Evolutionary conservation across 1,140 invertebrate species (phyloP).

Genomic region (Lordiphosa clarofinis): DNA sequence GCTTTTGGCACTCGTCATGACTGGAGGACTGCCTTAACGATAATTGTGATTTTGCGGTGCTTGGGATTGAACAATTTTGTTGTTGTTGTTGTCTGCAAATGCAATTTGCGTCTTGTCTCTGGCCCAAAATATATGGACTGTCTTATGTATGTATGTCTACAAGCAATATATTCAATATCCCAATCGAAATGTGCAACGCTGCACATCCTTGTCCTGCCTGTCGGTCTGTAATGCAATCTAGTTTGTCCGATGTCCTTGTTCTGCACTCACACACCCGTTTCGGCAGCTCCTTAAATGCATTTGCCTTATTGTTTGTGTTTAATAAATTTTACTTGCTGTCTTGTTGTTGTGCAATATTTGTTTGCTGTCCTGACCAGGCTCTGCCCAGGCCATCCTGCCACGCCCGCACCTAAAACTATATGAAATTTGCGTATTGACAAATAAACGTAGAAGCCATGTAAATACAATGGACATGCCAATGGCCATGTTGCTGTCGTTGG

Average conservation of each 20-base stretch:
- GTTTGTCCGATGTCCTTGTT: slow-evolving; percentile 63
- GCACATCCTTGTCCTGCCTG: slow-evolving; percentile 66
- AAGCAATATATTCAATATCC: slow-evolving; percentile 44
- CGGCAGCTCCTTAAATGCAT: slow-evolving; percentile 63
- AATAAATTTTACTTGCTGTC: slow-evolving; percentile 73
- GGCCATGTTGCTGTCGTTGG: slow-evolving; percentile 44
- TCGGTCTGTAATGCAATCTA: slow-evolving; percentile 72
- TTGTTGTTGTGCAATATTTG: slow-evolving; percentile 61
- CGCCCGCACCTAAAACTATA: slow-evolving; percentile 50
- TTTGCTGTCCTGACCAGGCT: slow-evolving; percentile 57
- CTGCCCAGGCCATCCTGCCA: slow-evolving; percentile 44
- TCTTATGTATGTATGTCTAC: slow-evolving; percentile 6
- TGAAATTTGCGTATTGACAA: slow-evolving; percentile 78
- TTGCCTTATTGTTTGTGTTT: slow-evolving; percentile 78
- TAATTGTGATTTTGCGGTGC: slow-evolving; percentile 39
- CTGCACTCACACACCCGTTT: slow-evolving; percentile 35
- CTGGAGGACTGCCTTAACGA: slow-evolving; percentile 6
- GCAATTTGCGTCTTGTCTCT: slow-evolving; percentile 54
- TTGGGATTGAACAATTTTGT: slow-evolving; percentile 29
- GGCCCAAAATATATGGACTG: slow-evolving; percentile 49
- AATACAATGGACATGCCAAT: slow-evolving; percentile 74
- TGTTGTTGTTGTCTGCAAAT: slow-evolving; percentile 40
- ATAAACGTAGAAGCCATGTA: slow-evolving; percentile 72
- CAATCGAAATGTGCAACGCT: slow-evolving; percentile 72
- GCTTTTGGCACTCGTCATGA: slow-evolving; percentile 46